These are phyloP conservation scores for Plutella xylostella DNA, from an alignment of 2,888 invertebrate genomes.

Conservation along the genomic window DNA sequence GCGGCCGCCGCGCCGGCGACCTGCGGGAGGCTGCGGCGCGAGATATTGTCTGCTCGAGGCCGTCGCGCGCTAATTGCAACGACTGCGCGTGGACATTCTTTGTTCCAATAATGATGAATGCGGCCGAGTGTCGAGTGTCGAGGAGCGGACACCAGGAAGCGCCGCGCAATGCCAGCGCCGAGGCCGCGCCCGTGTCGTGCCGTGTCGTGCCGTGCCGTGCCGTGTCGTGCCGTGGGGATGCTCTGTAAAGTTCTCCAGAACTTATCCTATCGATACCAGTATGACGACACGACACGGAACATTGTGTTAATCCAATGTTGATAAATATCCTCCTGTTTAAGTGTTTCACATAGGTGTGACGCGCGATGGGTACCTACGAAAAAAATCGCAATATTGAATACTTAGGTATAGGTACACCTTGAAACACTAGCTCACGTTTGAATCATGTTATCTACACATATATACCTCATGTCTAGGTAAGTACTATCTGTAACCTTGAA, in stretches of 20 bases:
- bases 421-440: too few relatives aligned
- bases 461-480: neutral
- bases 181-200: conserved; percentile 31
- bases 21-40: conserved; percentile 37
- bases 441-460: too few relatives aligned
- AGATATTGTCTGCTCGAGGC: conserved; percentile 42
- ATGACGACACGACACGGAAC: too few relatives aligned
- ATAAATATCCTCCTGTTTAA: too few relatives aligned
- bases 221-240: too few relatives aligned
- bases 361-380: too few relatives aligned
- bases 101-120: conserved; percentile 68
- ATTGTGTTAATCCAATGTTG: neutral
- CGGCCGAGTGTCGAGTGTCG: conserved; percentile 52
- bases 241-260: neutral
- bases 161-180: conserved; percentile 57
- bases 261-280: neutral
- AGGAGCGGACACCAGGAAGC: conserved; percentile 66
- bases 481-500: conserved; percentile 41
- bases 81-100: conserved; percentile 69
- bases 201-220: conserved; percentile 17
- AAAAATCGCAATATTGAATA: too few relatives aligned
- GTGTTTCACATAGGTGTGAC: too few relatives aligned
- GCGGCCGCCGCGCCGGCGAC: too few relatives aligned
- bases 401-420: too few relatives aligned
- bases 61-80: conserved; percentile 64